A percentile compares a stretch with the other conserved stretches of the same genome.
Conservation (phyloP, 2,888 invertebrate species). For the Trissoscelio sp. region DNA sequence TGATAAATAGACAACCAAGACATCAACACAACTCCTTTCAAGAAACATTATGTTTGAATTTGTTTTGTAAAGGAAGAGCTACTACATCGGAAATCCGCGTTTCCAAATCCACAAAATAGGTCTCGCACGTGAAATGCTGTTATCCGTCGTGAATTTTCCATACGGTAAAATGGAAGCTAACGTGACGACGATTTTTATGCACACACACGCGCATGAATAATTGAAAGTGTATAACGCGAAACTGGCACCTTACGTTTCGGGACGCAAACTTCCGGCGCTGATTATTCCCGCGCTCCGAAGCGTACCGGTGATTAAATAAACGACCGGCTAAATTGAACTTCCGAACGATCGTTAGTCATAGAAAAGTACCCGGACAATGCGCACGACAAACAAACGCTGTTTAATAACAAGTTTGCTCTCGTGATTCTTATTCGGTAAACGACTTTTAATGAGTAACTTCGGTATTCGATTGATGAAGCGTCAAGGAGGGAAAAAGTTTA, state of each 20-base stretch:
- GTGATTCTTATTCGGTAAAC: constrained; percentile 35
- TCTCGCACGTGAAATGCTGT: constrained; percentile 19
- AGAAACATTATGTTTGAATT: background rate
- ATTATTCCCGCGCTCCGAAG: background rate
- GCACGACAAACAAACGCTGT: constrained; percentile 2
- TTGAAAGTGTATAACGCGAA: constrained; percentile 1
- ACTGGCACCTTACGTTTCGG: background rate
- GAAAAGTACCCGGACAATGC: constrained; percentile 24
- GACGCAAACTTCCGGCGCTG: too few relatives aligned
- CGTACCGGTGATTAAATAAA: constrained; percentile 1
- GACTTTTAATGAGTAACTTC: constrained; percentile 53
- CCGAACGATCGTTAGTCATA: constrained; percentile 7
- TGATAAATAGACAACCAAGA: background rate
- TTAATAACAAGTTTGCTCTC: constrained; percentile 40
- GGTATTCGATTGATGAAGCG: constrained; percentile 46
- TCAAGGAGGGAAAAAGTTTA: constrained; percentile 45
- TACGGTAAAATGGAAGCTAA: constrained; percentile 22
- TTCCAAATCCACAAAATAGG: constrained; percentile 15
- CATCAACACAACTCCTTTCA: background rate
- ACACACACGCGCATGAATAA: constrained; percentile 20
- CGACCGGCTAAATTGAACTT: constrained; percentile 3
- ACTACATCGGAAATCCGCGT: constrained; percentile 15
- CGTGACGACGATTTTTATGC: background rate
- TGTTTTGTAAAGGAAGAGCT: constrained; percentile 1
- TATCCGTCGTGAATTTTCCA: constrained; percentile 27